A percentile compares a stretch with the other conserved stretches of the same genome.
Conservation (phyloP, 37 sponge, comb jelly and placozoan genomes). For the Beroe forskalii region DNA sequence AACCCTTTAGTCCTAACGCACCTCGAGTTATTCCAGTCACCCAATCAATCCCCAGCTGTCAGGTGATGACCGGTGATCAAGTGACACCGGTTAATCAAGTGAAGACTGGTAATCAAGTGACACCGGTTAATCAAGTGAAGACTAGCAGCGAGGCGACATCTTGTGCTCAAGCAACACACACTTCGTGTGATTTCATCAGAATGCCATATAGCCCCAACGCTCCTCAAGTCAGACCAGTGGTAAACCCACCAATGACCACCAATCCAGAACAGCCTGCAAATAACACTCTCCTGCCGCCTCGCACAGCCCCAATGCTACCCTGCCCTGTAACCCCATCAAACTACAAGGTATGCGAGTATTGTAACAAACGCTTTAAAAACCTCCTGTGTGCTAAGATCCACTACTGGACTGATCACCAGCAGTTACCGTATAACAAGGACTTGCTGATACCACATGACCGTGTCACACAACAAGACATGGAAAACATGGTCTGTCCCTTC, state of each 20-base stretch:
- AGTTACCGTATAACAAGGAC: neutral
- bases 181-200: no score
- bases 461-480: neutral
- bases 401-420: conserved; percentile 23
- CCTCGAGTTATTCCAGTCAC: neutral
- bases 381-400: conserved; percentile 33
- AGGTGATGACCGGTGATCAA: no score
- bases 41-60: no score
- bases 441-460: neutral
- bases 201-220: neutral
- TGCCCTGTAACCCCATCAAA: neutral
- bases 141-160: no score
- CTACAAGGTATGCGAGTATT: neutral
- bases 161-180: no score
- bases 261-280: neutral
- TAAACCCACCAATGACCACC: neutral
- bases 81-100: no score
- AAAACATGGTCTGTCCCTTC: conserved; percentile 3
- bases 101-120: no score
- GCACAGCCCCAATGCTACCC: neutral
- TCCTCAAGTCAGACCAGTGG: neutral
- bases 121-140: no score
- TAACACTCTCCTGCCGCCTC: neutral
- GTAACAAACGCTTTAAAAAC: conserved; percentile 19
- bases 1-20: neutral